These are phyloP conservation scores for Mungos mungo DNA, from an alignment of 2,113 vertebrate genomes.

Conservation along the genomic window DNA sequence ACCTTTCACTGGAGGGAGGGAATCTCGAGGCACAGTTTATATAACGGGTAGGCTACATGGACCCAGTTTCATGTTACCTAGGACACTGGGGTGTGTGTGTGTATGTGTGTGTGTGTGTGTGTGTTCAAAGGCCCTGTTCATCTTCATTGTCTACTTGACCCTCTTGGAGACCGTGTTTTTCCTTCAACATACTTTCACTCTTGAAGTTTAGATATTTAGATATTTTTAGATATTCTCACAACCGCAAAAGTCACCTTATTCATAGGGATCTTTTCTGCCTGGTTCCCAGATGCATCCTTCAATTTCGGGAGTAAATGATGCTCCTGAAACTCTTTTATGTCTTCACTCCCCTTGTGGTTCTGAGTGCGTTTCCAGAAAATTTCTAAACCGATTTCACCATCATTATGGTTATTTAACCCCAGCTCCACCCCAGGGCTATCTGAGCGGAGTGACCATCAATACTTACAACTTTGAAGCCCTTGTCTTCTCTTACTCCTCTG, in stretches of 20 bases:
- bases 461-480: fast-evolving
- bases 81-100: not conserved
- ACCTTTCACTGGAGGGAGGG: not conserved
- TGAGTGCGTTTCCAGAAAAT: not conserved
- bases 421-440: not conserved
- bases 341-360: not conserved
- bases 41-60: not conserved
- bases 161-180: not conserved
- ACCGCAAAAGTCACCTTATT: not conserved
- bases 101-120: not conserved
- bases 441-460: not conserved
- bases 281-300: not conserved
- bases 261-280: not conserved
- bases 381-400: not conserved
- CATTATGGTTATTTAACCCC: not conserved
- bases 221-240: not conserved
- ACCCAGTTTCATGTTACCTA: not conserved
- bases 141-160: not conserved
- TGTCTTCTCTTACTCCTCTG: not conserved
- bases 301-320: not conserved
- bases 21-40: not conserved
- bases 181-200: not conserved
- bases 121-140: not conserved
- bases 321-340: not conserved
- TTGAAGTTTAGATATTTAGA: not conserved